Conservation (phyloP, 2,113 vertebrate genomes). For the Mohoua ochrocephala region DNA sequence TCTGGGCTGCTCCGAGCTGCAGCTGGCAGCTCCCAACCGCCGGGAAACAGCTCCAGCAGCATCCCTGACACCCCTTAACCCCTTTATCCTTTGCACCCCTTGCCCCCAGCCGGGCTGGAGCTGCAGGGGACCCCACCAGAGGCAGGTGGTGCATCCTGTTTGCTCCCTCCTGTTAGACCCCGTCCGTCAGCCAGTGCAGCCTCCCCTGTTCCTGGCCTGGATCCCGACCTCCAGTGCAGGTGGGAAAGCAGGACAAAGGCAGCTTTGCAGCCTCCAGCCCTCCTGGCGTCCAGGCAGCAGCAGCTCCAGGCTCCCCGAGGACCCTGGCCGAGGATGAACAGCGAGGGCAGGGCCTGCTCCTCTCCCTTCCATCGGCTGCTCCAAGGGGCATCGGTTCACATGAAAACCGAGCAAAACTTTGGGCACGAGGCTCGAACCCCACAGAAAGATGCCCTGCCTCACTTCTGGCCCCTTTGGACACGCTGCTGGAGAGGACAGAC, state of each 20-base stretch:
- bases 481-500: rapidly evolving
- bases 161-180: background rate
- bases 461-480: background rate
- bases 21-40: rapidly evolving
- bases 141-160: background rate
- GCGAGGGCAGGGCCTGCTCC: background rate
- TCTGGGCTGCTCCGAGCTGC: background rate
- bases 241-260: background rate
- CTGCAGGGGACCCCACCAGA: background rate
- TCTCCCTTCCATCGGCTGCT: background rate
- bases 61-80: background rate
- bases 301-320: background rate
- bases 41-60: background rate
- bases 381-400: background rate
- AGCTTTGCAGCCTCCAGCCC: background rate
- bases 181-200: rapidly evolving
- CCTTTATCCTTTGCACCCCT: too few species aligned
- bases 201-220: background rate
- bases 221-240: background rate
- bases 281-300: background rate
- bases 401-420: background rate
- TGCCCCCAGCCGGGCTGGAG: too few species aligned
- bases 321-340: background rate
- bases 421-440: background rate
- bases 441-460: background rate